Percentiles rank a stretch among this genome's conserved stretches.
Evolutionary conservation across 1,140 invertebrate genomes (phyloP).

Genomic region (Aradophagus sp.): DNA sequence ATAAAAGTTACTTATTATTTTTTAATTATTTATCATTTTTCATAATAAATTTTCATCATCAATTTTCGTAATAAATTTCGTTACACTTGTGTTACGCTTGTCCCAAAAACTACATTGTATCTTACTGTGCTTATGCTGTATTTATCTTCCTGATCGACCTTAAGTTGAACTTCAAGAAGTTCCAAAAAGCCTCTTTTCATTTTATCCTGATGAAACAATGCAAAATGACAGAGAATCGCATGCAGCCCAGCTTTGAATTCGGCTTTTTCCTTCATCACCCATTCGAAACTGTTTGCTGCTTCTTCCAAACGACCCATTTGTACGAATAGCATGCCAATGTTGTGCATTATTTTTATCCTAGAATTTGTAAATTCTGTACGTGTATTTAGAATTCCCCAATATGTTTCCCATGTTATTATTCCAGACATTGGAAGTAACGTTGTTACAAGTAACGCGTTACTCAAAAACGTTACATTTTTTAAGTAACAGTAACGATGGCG

Average conservation of each 20-base stretch:
- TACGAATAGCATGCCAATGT: conserved; percentile 96
- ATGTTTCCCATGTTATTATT: too few species aligned
- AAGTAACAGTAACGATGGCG: too few species aligned
- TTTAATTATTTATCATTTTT: too few species aligned
- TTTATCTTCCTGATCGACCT: conserved; percentile 89
- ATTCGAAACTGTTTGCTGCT: conserved; percentile 96
- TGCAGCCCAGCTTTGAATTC: conserved; percentile 93
- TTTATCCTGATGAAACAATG: conserved; percentile 93
- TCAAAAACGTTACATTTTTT: too few species aligned
- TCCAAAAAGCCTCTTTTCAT: conserved; percentile 95
- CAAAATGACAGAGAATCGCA: conserved; percentile 93
- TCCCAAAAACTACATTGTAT: not conserved
- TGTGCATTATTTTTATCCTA: conserved; percentile 98
- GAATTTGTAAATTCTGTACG: too few species aligned
- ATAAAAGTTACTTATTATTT: too few species aligned
- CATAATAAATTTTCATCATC: not conserved
- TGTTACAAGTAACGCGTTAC: too few species aligned
- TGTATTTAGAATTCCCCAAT: too few species aligned
- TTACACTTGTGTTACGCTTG: too few species aligned
- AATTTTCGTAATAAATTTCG: not conserved
- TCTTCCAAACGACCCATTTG: conserved; percentile 97
- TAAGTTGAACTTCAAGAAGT: conserved; percentile 89
- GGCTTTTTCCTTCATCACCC: conserved; percentile 96
- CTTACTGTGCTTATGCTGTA: conserved; percentile 76
- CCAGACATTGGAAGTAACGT: too few species aligned